Conservation (phyloP, 2,113 vertebrate species). For the Gopherus evgoodei region DNA sequence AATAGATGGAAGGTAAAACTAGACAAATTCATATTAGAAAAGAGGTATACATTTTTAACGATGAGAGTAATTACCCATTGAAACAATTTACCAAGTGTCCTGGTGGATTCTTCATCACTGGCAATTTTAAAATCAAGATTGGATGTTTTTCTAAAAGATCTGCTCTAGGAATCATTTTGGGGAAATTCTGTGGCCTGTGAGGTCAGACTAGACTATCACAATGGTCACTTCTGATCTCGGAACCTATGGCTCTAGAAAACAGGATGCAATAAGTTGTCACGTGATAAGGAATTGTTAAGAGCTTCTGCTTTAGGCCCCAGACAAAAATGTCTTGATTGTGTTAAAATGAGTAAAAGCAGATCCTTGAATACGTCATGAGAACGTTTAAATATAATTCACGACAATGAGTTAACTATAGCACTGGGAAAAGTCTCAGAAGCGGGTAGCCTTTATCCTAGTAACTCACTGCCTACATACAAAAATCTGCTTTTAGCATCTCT, state of each 20-base stretch:
- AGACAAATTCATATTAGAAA: not conserved
- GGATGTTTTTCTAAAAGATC: not conserved
- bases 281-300: too few relatives aligned
- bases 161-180: not conserved
- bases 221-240: too few relatives aligned
- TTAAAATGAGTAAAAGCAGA: too few relatives aligned
- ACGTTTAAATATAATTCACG: too few relatives aligned
- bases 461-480: not conserved
- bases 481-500: not conserved
- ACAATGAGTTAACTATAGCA: too few relatives aligned
- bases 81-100: not conserved
- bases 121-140: not conserved
- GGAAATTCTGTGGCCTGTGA: not conserved
- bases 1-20: not conserved
- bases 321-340: too few relatives aligned
- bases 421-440: too few relatives aligned
- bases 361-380: too few relatives aligned
- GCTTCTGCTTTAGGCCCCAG: too few relatives aligned
- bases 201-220: too few relatives aligned
- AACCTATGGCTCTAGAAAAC: too few relatives aligned
- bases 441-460: not conserved
- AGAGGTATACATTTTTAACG: not conserved
- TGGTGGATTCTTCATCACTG: not conserved
- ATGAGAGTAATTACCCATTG: not conserved
- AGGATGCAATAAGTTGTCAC: too few relatives aligned